Conservation (phyloP, 2,797 vertebrate genomes). For the Heteromormyrus szaboi region DNA sequence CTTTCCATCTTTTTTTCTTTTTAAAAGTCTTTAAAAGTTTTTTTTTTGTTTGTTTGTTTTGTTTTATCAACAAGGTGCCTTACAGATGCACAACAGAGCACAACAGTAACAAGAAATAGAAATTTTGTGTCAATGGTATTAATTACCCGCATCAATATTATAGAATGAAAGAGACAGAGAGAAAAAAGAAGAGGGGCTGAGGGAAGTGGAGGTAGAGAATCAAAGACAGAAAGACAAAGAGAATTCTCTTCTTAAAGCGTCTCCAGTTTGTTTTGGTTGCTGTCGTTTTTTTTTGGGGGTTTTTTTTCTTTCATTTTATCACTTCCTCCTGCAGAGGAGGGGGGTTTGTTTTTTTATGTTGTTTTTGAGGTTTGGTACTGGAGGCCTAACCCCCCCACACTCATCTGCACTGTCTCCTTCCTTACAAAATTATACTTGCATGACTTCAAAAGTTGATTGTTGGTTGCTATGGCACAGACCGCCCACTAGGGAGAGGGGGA, state of each 20-base stretch:
- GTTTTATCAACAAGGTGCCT: conserved; percentile 82
- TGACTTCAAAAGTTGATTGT: conserved; percentile 68
- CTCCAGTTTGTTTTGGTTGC: conserved; percentile 46
- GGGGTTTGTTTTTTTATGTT: conserved; percentile 32
- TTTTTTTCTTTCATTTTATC: conserved; percentile 39
- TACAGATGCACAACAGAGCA: conserved; percentile 74
- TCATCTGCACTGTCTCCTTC: conserved; percentile 46
- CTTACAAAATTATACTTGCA: conserved; percentile 55
- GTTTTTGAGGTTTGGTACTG: conserved; percentile 52
- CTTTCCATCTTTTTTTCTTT: conserved; percentile 54
- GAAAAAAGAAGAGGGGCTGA: conserved; percentile 36
- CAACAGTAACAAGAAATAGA: conserved; percentile 79
- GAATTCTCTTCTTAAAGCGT: conserved; percentile 50
- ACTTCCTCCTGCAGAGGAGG: conserved; percentile 20
- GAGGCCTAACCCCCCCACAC: conserved; percentile 45
- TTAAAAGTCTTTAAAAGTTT: conserved; percentile 42
- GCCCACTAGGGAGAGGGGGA: conserved; percentile 48
- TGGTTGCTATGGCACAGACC: conserved; percentile 70
- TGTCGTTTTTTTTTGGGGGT: not conserved
- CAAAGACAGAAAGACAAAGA: conserved; percentile 52
- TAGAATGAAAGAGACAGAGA: conserved; percentile 54
- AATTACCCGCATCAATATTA: conserved; percentile 83
- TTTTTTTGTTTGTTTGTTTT: conserved; percentile 44
- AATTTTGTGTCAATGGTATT: conserved; percentile 77
- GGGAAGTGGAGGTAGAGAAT: conserved; percentile 63